Conservation (phyloP, 2,888 invertebrate species). For the Phragmatobia fuliginosa region DNA sequence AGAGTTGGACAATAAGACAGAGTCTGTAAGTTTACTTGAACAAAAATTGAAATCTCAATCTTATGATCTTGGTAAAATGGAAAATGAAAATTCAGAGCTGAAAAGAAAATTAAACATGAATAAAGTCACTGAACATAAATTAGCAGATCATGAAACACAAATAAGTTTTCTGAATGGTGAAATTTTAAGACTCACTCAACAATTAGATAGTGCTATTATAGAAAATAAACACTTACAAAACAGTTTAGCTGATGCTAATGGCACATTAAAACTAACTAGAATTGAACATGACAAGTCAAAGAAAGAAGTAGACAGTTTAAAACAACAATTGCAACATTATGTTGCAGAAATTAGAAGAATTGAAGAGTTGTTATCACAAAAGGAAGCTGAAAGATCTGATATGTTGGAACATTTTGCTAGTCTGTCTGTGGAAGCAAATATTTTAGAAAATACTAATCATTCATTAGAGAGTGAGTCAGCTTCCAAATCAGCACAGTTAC, state of each 20-base stretch:
- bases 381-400: slow-evolving; percentile 93
- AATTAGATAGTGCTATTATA: slow-evolving; percentile 86
- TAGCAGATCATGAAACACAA: slow-evolving; percentile 84
- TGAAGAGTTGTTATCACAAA: slow-evolving; percentile 90
- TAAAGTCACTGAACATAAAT: slow-evolving; percentile 80
- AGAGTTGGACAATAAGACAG: slow-evolving; percentile 91
- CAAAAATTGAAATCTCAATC: slow-evolving; percentile 88
- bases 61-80: slow-evolving; percentile 83
- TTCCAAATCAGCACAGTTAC: slow-evolving; percentile 88
- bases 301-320: slow-evolving; percentile 91
- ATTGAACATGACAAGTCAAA: slow-evolving; percentile 90
- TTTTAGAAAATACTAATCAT: slow-evolving; percentile 92
- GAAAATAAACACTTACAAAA: slow-evolving; percentile 92
- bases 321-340: slow-evolving; percentile 92
- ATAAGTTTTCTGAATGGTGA: slow-evolving; percentile 87
- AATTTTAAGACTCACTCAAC: slow-evolving; percentile 83
- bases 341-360: slow-evolving; percentile 93
- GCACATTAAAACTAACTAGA: slow-evolving; percentile 87
- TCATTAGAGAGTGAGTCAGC: slow-evolving; percentile 92
- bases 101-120: slow-evolving; percentile 83
- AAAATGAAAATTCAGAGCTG: slow-evolving; percentile 85
- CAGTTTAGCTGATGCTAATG: slow-evolving; percentile 88
- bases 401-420: slow-evolving; percentile 93
- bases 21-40: slow-evolving; percentile 88
- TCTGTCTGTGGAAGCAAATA: slow-evolving; percentile 91